Base-by-base conservation (phyloP, 2,888 invertebrate species). In the Microplitis manilae region DNA sequence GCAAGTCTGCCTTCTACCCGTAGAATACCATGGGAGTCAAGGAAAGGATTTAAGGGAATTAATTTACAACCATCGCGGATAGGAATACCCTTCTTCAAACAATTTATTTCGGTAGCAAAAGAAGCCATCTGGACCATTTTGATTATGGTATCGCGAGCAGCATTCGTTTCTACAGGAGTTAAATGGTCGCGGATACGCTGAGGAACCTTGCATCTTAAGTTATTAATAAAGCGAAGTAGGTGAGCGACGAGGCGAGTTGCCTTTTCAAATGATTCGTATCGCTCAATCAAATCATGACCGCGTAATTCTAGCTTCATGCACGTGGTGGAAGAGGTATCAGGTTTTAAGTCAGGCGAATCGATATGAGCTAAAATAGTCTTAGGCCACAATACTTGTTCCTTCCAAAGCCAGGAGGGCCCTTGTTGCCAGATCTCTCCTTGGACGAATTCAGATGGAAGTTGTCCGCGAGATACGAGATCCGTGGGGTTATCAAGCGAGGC, bases 1-100 rank as follows among this genome's bases (percentile, higher is more conserved):
- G 62, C 38, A 5, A 80, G 69, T 5, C 80, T 39, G 1, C 77
- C 78, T 5, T 76, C 76, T 4, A 80, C 69, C n/a, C 79, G 60
- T 0, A 80, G 71, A 5, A 72, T 20, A 0, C 77, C 77, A 1
- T 38, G 6, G 1, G 13, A 15, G 50, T 79, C 79, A 5, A 79
- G 20, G 9, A 79, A 77, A 8, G 79, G 75, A 6, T 50, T 73
- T 15, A 77, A 64, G 1, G 13, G 13, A n/a, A 40, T 71, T 38
- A 80, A 61, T 1, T 74, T 41, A n/a, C 68, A 17, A 62, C 40
- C 8, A 59, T 64, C 40, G 8, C 17, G 1, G 5, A 70, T n/a
- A 38, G 60, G 73, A 13, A 62, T 38, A 5, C 7, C 17, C 2
- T 60, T 70, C 41, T 68, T 73, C 8, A 77, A 39, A 38, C 61